These are phyloP conservation scores for Prolemur simus DNA, from an alignment of 2,113 vertebrate species.

Conservation along the genomic window DNA sequence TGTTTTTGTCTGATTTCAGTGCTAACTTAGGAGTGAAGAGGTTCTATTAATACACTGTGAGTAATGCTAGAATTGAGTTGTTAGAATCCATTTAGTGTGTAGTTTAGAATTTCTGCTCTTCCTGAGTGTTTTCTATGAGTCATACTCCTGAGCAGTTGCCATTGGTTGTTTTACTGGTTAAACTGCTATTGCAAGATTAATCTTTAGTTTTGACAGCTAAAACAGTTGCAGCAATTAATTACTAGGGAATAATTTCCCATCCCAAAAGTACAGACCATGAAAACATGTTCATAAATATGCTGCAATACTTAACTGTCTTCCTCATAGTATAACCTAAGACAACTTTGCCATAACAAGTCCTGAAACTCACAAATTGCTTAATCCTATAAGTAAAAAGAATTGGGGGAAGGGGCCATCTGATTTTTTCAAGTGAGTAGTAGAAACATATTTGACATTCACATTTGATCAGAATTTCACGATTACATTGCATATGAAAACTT, in stretches of 20 bases:
- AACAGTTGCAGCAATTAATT: constrained; percentile 73
- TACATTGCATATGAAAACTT: constrained; percentile 11
- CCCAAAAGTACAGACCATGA: constrained; percentile 36
- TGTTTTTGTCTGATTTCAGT: constrained; percentile 8
- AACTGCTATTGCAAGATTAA: constrained; percentile 52
- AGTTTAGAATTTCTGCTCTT: constrained; percentile 34
- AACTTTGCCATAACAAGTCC: not conserved
- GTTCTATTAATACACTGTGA: constrained; percentile 46
- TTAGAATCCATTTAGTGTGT: not conserved
- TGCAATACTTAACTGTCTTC: constrained; percentile 44
- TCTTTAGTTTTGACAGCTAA: constrained; percentile 74
- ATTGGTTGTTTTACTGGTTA: constrained; percentile 63
- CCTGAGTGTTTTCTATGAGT: constrained; percentile 46
- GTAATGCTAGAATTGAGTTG: not conserved
- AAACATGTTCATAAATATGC: constrained; percentile 66
- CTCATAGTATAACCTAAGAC: constrained; percentile 67
- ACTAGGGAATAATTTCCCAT: constrained; percentile 55
- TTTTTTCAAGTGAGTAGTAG: not conserved
- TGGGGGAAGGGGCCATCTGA: not conserved
- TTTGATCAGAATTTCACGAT: constrained; percentile 51
- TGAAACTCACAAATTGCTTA: constrained; percentile 59
- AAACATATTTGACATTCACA: not conserved
- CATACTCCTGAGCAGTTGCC: not conserved
- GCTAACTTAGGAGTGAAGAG: constrained; percentile 18
- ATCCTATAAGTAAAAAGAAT: constrained; percentile 15